phyloP scores from a whole-genome alignment of 2,888 invertebrate genomes.

The Morpho achilles region DNA sequence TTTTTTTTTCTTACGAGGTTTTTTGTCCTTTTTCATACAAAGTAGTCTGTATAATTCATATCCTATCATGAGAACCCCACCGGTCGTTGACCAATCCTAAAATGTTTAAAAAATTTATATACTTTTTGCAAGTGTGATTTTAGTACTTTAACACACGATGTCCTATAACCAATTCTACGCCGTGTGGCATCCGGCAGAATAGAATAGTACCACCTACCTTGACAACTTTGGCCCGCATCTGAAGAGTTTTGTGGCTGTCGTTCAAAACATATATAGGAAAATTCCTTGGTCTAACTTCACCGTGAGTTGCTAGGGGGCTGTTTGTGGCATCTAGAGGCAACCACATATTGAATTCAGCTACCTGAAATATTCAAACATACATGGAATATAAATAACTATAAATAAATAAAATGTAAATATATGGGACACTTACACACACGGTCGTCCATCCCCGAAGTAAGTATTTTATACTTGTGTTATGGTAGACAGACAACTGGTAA shows the following conservation, averaged over 20 bases:
- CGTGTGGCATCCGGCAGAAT: too few relatives aligned
- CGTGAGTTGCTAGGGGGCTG: slow-evolving; percentile 78
- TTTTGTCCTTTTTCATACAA: slow-evolving; percentile 85
- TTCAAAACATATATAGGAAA: slow-evolving; percentile 95
- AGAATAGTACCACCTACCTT: too few relatives aligned
- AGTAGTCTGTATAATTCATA: slow-evolving; percentile 97
- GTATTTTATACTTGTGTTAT: too few relatives aligned
- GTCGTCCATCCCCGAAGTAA: too few relatives aligned
- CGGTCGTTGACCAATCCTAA: slow-evolving; percentile 90
- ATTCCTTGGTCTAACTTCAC: slow-evolving; percentile 87
- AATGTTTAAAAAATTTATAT: background rate
- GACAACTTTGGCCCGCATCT: slow-evolving; percentile 91
- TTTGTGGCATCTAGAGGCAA: slow-evolving; percentile 84
- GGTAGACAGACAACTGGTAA: too few relatives aligned
- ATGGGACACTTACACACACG: too few relatives aligned
- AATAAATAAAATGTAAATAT: background rate
- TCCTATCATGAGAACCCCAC: slow-evolving; percentile 97
- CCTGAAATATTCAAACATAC: slow-evolving; percentile 62
- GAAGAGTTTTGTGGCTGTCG: slow-evolving; percentile 95
- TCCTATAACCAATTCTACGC: too few relatives aligned
- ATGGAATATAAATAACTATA: background rate
- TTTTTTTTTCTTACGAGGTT: slow-evolving; percentile 77
- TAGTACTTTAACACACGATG: too few relatives aligned
- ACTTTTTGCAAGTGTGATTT: too few relatives aligned
- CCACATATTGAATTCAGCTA: slow-evolving; percentile 99